Base-by-base conservation (phyloP, 2,888 invertebrate species). In the Drosophila nr. fundita region DNA sequence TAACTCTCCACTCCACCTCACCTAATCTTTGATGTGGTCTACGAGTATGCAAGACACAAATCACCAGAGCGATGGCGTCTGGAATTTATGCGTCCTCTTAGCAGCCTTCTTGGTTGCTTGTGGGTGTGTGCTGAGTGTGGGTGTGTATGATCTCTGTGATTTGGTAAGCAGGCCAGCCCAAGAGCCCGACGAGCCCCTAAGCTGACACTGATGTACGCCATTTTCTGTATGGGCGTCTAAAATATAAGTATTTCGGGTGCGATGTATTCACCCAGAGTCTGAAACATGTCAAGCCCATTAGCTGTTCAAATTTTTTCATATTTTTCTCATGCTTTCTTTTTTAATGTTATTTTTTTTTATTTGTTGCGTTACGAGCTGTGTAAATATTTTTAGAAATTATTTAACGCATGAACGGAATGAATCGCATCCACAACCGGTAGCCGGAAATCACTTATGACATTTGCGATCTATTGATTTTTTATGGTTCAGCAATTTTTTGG, bases 401-500 rank as follows among this genome's bases (percentile, higher is more conserved):
- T 89, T 86, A 60, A 83, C 90, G 90, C 87, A 78, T 86, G 90
- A 88, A 59, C 80, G 83, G 60, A 81, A 67, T 73, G 80, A 68
- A 79, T 70, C 85, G 85, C 59, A 67, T 69, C 79, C 76, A 38
- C 36, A 79, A 84, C 71, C 90, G 88, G 88, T 63, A 75, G 68
- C 81, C 87, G 89, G 85, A 86, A 86, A 86, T 88, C 88, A 86
- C 90, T 86, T 86, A 88, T 86, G 90, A 89, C 85, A 88, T 88
- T 89, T 78, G 76, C 83, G 63, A 77, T 80, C 78, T 86, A 85
- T 85, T 89, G 90, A 85, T 88, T 89, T 82, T 82, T 79, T 76
- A 76, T 80, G 84, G 87, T 87, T 87, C 85, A 84, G 29, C 63
- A 62, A 67, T 50, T 78, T 76, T 83, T 64, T 58, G 76, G 71